Evolutionary conservation across 2,888 invertebrate species (phyloP), one percentile per base, ranked within the genome.

Genomic region (Platycheirus albimanus): DNA sequence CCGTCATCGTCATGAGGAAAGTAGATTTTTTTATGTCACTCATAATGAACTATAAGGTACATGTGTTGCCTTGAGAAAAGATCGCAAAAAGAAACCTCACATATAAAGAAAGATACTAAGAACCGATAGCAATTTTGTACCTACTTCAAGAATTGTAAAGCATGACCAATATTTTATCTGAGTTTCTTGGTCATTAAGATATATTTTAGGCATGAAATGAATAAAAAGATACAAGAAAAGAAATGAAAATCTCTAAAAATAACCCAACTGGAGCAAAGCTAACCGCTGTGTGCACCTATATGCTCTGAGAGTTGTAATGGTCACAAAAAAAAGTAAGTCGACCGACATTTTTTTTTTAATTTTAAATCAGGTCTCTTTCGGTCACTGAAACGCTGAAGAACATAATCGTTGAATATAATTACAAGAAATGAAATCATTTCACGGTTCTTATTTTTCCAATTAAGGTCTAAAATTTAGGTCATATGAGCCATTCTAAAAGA

Each of bases 11-110:
- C 36, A 47, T 54, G 41, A 28, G 41, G 19, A 61, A 74, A 64
- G 64, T 74, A 47, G 54, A 64, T 24, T 74, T 64, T 47, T 45
- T 20, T 47, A 47, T 54, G 72, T 64, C 72, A 72, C 38, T 56
- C 20, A 24, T 56, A 36, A 36, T 36, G 36, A 54, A 36, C 19
- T 36, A n/a, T n/a, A 54, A 36, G 1, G 13, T 19, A 33, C 8
- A n/a, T n/a, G 36, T 20, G n/a, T 19, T 54, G 54, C 36, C 36
- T 54, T 33, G n/a, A 54, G 54, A 19, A 11, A 28, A 54, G 41
- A 67, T 36, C 45, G 56, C 67, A 24, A 56, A 69, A 47, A 38
- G 45, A 69, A 56, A 47, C 51, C 51, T 20, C 28, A 51, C 4
- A 19, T 11, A 30, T 6, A 10, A 13, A 33, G 13, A 52, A 8